These are phyloP conservation scores for Arctopsyche grandis DNA, from an alignment of 1,140 invertebrate species.

Conservation along the genomic window DNA sequence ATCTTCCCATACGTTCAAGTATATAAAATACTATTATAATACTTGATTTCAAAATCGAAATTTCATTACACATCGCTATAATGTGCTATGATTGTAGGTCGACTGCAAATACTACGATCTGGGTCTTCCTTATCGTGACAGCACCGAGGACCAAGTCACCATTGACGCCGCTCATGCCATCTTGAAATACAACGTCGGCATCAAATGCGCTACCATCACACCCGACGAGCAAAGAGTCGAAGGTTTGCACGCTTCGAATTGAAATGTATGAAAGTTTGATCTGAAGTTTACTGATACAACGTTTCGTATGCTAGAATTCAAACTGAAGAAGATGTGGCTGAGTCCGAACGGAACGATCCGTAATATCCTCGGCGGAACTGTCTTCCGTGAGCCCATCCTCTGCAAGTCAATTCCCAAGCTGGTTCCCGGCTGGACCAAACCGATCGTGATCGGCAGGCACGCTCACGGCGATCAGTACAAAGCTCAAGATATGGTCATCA, in stretches of 20 bases:
- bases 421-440: slow-evolving; percentile 86
- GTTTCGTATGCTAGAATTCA: slow-evolving; percentile 80
- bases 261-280: not conserved
- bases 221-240: slow-evolving; percentile 90
- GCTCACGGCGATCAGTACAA: slow-evolving; percentile 94
- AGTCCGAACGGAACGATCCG: slow-evolving; percentile 92
- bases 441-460: slow-evolving; percentile 87
- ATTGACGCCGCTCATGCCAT: slow-evolving; percentile 89
- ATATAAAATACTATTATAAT: too few species aligned
- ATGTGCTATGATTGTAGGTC: slow-evolving; percentile 68
- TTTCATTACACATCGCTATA: not conserved
- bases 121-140: slow-evolving; percentile 84
- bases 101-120: slow-evolving; percentile 87
- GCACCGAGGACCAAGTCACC: slow-evolving; percentile 89
- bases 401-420: slow-evolving; percentile 89
- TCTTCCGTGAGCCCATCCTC: slow-evolving; percentile 90
- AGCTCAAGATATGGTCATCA: slow-evolving; percentile 83
- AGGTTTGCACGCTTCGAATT: slow-evolving; percentile 66
- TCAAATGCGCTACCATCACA: slow-evolving; percentile 93
- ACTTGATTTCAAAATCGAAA: not conserved
- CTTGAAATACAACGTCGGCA: slow-evolving; percentile 89
- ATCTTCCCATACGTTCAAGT: slow-evolving; percentile 90
- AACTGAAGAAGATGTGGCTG: slow-evolving; percentile 93
- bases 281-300: not conserved
- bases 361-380: slow-evolving; percentile 90